These are phyloP conservation scores for Sarcophaga subvicina DNA, from an alignment of 2,888 invertebrate species.

Conservation along the genomic window DNA sequence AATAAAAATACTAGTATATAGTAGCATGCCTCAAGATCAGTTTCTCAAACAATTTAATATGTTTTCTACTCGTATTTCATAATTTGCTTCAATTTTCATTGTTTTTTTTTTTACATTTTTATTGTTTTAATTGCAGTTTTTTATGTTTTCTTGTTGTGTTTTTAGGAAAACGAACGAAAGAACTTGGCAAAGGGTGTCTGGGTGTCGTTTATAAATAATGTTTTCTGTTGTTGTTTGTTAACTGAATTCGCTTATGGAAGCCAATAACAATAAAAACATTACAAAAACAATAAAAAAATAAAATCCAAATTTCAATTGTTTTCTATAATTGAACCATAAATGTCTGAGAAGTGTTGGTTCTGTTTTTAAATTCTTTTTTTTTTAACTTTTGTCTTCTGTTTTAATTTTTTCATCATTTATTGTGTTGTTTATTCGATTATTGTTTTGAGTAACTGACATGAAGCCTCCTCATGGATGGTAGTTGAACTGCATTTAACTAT, in stretches of 20 bases:
- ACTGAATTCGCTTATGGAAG: conserved; percentile 16
- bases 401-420: neutral
- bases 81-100: too few species aligned
- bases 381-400: neutral
- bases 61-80: too few species aligned
- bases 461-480: too few species aligned
- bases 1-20: too few species aligned
- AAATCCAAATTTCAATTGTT: conserved; percentile 21
- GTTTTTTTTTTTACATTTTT: too few species aligned
- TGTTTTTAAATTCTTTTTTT: neutral
- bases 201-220: conserved; percentile 35
- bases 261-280: neutral
- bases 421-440: neutral
- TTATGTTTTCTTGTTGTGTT: neutral
- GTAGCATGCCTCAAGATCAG: too few species aligned
- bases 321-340: conserved; percentile 60
- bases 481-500: too few species aligned
- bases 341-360: conserved; percentile 51
- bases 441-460: neutral
- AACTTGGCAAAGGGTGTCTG: conserved; percentile 58
- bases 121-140: too few species aligned
- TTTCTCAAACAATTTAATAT: too few species aligned
- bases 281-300: too few species aligned
- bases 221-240: conserved; percentile 26
- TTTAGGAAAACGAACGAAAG: conserved; percentile 7